These are phyloP conservation scores for Solenopsis invicta DNA, from an alignment of 1,140 invertebrate species.

Conservation along the genomic window DNA sequence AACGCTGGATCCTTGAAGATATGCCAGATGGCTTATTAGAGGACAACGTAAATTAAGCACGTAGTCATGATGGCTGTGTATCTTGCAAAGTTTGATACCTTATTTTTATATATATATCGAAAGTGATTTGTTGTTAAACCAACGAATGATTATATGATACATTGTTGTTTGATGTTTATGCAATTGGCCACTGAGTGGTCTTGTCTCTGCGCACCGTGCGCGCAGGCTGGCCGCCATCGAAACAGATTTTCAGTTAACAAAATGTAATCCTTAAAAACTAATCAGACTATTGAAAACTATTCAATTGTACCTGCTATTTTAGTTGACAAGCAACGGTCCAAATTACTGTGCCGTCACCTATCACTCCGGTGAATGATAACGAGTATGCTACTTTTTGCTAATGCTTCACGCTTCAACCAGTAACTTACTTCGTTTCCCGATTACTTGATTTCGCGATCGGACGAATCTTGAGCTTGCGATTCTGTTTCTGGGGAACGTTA, in stretches of 20 bases:
- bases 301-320: constrained; percentile 80
- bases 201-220: constrained; percentile 76
- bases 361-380: constrained; percentile 34
- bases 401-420: constrained; percentile 39
- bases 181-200: constrained; percentile 85
- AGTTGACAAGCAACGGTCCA: constrained; percentile 47
- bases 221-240: constrained; percentile 74
- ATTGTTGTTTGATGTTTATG: constrained; percentile 85
- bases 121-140: constrained; percentile 84
- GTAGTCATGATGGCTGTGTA: constrained; percentile 87
- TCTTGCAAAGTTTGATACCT: constrained; percentile 86
- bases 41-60: constrained; percentile 80
- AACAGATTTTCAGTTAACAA: constrained; percentile 47
- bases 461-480: background rate
- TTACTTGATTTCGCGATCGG: background rate
- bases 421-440: background rate
- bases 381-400: constrained; percentile 32
- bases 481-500: background rate
- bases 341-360: constrained; percentile 47
- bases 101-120: constrained; percentile 86
- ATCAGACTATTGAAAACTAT: background rate
- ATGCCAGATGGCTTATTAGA: constrained; percentile 62
- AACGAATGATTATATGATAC: constrained; percentile 83
- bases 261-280: no score
- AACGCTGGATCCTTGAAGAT: constrained; percentile 39